These are phyloP conservation scores for Chloroclystis v-ata DNA, from an alignment of 2,888 invertebrate species.

Conservation along the genomic window DNA sequence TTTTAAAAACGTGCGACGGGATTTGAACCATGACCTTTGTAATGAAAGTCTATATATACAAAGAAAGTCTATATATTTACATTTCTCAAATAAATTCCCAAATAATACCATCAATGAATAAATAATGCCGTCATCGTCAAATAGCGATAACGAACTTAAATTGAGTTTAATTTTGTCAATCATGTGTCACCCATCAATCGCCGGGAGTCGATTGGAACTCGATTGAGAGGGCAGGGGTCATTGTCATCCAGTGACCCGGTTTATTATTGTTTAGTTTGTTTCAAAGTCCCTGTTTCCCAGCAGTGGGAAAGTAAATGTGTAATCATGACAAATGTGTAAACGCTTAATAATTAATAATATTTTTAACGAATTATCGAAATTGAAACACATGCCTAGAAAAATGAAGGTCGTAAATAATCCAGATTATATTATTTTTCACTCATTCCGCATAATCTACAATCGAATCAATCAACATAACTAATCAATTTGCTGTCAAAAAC, in stretches of 20 bases:
- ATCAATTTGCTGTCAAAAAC: neutral
- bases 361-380: too few relatives aligned
- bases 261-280: neutral
- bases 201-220: conserved; percentile 40
- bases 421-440: neutral
- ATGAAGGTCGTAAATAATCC: neutral
- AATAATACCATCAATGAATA: too few relatives aligned
- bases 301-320: neutral
- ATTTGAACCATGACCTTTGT: too few relatives aligned
- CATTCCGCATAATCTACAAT: neutral
- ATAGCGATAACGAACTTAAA: conserved; percentile 22
- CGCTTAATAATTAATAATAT: too few relatives aligned
- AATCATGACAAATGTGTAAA: too few relatives aligned
- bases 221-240: conserved; percentile 33
- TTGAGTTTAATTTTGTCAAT: conserved; percentile 37
- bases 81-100: too few relatives aligned
- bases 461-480: neutral
- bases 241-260: conserved; percentile 24
- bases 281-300: neutral
- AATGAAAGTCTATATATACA: too few relatives aligned
- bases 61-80: too few relatives aligned
- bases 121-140: too few relatives aligned
- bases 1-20: too few relatives aligned
- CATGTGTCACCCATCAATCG: conserved; percentile 40
- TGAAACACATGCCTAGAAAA: neutral